A percentile compares a stretch with the other conserved stretches of the same genome.
These are phyloP conservation scores for Leptobrachium leishanense DNA, from an alignment of 2,113 vertebrate species.

Conservation along the genomic window DNA sequence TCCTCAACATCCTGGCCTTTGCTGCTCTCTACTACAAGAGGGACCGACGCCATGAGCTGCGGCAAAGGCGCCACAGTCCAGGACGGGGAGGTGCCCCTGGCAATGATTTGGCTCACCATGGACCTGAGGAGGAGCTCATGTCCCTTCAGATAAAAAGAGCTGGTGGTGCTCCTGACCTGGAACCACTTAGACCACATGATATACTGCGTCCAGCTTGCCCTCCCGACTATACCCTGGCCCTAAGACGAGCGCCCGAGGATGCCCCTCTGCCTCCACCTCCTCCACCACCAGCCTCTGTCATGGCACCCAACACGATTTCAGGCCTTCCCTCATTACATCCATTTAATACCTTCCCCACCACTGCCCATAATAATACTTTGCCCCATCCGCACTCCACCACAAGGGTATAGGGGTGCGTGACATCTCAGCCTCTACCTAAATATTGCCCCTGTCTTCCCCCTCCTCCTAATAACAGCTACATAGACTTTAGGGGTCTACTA, in stretches of 20 bases:
- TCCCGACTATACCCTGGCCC: constrained; percentile 87
- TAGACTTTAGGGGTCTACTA: constrained; percentile 36
- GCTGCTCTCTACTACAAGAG: constrained; percentile 92
- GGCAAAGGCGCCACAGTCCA: constrained; percentile 77
- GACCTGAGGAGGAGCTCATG: constrained; percentile 89
- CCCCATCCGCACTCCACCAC: constrained; percentile 92
- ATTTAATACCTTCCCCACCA: constrained; percentile 79
- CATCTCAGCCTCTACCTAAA: constrained; percentile 58
- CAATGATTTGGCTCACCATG: constrained; percentile 82
- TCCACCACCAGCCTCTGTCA: constrained; percentile 88
- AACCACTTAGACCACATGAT: constrained; percentile 81
- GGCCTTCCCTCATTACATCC: constrained; percentile 85
- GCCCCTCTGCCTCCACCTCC: constrained; percentile 79
- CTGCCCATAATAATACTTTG: constrained; percentile 83
- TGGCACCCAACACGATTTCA: constrained; percentile 85
- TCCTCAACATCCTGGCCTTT: constrained; percentile 91
- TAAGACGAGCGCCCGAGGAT: constrained; percentile 86
- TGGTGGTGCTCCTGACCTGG: constrained; percentile 77
- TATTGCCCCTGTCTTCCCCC: constrained; percentile 50
- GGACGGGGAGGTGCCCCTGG: constrained; percentile 74
- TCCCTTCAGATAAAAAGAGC: constrained; percentile 86
- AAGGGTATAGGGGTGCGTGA: constrained; percentile 78
- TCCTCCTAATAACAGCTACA: constrained; percentile 49
- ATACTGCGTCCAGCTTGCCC: constrained; percentile 85
- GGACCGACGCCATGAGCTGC: constrained; percentile 85